Conservation (phyloP, 2,797 vertebrate genomes). For the Gallirallus australis region DNA sequence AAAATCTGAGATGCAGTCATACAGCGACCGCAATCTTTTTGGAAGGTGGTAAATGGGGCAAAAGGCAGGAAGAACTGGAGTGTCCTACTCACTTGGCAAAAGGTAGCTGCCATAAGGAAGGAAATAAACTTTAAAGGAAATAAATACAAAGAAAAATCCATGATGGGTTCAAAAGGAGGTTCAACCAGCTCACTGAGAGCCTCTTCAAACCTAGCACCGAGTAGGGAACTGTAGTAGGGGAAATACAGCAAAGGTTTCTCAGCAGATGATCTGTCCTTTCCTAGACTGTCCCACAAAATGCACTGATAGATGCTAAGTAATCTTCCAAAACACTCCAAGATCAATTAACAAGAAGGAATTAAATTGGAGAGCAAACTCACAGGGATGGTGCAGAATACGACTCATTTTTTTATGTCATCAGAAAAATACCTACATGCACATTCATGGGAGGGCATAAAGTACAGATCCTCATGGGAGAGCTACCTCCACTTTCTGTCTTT, state of each 20-base stretch:
- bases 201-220: background rate
- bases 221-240: background rate
- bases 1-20: constrained; percentile 29
- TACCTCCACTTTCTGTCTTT: background rate
- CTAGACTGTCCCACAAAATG: background rate
- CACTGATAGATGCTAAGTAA: background rate
- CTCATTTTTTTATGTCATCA: background rate
- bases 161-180: constrained; percentile 40
- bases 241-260: background rate
- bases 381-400: background rate
- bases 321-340: background rate
- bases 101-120: constrained; percentile 35
- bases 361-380: background rate
- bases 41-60: constrained; percentile 38
- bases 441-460: background rate
- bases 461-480: background rate
- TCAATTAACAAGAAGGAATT: background rate
- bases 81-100: constrained; percentile 17
- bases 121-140: constrained; percentile 50
- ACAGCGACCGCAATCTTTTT: background rate
- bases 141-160: constrained; percentile 42
- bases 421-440: background rate
- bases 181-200: constrained; percentile 18
- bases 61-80: constrained; percentile 19
- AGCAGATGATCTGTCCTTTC: background rate